These are phyloP conservation scores for Venustoraphidia nigricollis DNA, from an alignment of 2,888 invertebrate species.

Conservation along the genomic window DNA sequence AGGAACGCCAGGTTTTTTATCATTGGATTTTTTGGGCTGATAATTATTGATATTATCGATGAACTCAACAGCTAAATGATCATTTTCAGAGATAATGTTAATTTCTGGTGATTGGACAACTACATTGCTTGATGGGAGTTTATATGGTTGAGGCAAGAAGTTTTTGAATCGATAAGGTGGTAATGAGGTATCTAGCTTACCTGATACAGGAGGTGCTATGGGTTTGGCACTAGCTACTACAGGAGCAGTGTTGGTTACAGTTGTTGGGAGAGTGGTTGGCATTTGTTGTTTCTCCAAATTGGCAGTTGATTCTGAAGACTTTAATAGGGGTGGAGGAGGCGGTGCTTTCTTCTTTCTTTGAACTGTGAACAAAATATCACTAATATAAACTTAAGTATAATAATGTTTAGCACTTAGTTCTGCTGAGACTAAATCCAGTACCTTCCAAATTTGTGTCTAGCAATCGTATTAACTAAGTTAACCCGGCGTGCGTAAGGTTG, in stretches of 20 bases:
- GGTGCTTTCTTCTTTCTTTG: conserved; percentile 42
- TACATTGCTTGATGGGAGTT: not conserved
- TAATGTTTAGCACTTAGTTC: too few species aligned
- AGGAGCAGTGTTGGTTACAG: conserved; percentile 1
- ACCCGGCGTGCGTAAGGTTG: too few species aligned
- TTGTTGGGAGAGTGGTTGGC: not conserved
- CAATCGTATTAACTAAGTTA: too few species aligned
- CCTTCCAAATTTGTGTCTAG: too few species aligned
- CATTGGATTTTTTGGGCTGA: too few species aligned
- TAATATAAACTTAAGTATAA: too few species aligned
- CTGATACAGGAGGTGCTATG: conserved; percentile 11
- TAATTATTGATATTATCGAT: too few species aligned
- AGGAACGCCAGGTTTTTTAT: not conserved
- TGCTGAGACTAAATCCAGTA: too few species aligned
- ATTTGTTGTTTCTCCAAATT: conserved; percentile 17
- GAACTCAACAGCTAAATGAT: not conserved
- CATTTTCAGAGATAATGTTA: conserved; percentile 5
- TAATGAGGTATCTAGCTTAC: conserved; percentile 6
- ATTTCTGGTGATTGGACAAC: conserved; percentile 4
- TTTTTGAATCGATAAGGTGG: not conserved
- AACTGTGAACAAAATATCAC: conserved; percentile 22
- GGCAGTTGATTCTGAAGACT: conserved; percentile 19
- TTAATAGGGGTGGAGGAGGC: conserved; percentile 30
- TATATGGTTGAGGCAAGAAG: conserved; percentile 3
- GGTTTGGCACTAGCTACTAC: conserved; percentile 26